Evolutionary conservation across 1,140 invertebrate species (phyloP).

Genomic region (Homarus americanus): DNA sequence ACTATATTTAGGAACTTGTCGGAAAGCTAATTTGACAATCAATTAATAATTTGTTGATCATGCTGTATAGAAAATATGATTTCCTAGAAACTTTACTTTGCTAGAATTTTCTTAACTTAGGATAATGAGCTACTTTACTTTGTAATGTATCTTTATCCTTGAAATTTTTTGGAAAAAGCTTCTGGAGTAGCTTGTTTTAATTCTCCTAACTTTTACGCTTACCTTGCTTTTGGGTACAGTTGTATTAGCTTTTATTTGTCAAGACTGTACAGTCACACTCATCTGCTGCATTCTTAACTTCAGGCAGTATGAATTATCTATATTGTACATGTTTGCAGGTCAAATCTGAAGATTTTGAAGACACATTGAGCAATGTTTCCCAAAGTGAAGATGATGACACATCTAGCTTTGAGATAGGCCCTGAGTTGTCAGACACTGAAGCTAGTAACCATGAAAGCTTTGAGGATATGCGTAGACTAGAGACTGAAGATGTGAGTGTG

Average conservation of each 20-base stretch:
- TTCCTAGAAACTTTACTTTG: neutral
- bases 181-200: neutral
- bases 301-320: slow-evolving; percentile 5
- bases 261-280: neutral
- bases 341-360: slow-evolving; percentile 45
- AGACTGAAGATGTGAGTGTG: neutral
- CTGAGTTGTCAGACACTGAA: slow-evolving; percentile 30
- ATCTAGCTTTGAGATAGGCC: slow-evolving; percentile 31
- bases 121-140: neutral
- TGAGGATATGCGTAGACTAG: slow-evolving; percentile 37
- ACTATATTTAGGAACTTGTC: neutral
- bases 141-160: neutral
- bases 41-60: neutral
- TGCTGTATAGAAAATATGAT: neutral
- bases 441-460: slow-evolving; percentile 35
- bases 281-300: neutral
- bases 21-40: neutral
- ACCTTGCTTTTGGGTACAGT: neutral
- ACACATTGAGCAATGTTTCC: slow-evolving; percentile 32
- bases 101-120: neutral
- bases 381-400: slow-evolving; percentile 36
- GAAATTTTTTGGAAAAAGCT: neutral
- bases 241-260: neutral
- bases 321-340: slow-evolving; percentile 41
- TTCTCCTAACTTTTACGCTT: neutral